These are phyloP conservation scores for Eristalinus sepulchralis DNA, from an alignment of 2,888 invertebrate species.

Conservation along the genomic window DNA sequence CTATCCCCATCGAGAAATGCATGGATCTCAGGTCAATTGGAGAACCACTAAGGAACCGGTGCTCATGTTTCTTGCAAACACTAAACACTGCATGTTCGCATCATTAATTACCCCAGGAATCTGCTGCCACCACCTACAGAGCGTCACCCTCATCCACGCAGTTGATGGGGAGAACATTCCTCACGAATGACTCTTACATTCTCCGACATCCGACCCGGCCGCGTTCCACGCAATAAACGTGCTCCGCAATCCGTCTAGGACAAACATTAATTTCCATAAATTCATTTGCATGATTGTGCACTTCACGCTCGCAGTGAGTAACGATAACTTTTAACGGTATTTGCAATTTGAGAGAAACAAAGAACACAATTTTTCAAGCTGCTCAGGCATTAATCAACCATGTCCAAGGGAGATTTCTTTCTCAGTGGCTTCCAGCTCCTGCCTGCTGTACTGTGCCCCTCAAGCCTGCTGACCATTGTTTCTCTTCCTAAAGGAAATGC, in stretches of 20 bases:
- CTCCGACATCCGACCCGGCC: not conserved
- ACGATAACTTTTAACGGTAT: constrained; percentile 56
- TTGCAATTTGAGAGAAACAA: constrained; percentile 30
- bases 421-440: not conserved
- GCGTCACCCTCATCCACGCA: not conserved
- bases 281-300: constrained; percentile 50
- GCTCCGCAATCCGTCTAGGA: constrained; percentile 11
- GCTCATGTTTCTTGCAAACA: not conserved
- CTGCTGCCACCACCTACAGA: not conserved
- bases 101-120: not conserved
- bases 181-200: not conserved
- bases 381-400: constrained; percentile 45
- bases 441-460: not conserved
- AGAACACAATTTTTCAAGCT: constrained; percentile 34
- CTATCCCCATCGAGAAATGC: not conserved
- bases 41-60: not conserved
- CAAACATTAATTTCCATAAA: constrained; percentile 60
- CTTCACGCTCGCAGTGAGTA: constrained; percentile 28
- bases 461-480: not conserved
- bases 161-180: not conserved
- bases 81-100: not conserved
- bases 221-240: not conserved
- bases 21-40: not conserved
- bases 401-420: constrained; percentile 23
- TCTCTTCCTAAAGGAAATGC: not conserved